phyloP scores from a whole-genome alignment of 2,797 vertebrate genomes.

The Microhierax caerulescens region DNA sequence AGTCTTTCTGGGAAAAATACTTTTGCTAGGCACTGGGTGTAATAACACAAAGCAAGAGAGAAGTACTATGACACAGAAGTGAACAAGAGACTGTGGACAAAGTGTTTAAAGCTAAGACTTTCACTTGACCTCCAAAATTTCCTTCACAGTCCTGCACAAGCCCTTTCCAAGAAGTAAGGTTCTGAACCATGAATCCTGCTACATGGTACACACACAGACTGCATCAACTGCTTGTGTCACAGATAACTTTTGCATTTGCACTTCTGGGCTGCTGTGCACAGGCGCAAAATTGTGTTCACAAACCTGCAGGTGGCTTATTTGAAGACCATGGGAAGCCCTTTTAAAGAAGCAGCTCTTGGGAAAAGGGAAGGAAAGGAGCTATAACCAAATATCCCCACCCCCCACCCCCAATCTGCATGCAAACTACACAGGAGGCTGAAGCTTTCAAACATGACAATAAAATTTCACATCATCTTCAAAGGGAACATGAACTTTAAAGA shows the following conservation, averaged over 20 bases:
- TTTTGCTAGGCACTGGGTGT: background rate
- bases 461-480: background rate
- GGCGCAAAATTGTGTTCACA: background rate
- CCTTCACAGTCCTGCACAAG: background rate
- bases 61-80: background rate
- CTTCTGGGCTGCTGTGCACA: background rate
- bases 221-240: background rate
- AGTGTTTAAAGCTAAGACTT: background rate
- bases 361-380: background rate
- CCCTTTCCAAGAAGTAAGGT: background rate
- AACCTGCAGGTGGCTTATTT: background rate
- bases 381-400: background rate
- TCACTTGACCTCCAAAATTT: background rate
- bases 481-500: background rate
- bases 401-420: background rate
- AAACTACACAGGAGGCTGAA: background rate
- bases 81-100: background rate
- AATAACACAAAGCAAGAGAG: background rate
- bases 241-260: background rate
- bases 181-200: background rate
- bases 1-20: background rate
- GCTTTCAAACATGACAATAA: background rate
- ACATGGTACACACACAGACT: background rate
- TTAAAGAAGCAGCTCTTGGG: background rate
- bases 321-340: background rate